These are phyloP conservation scores for Aphyosemion australe DNA, from an alignment of 2,113 vertebrate species.

Conservation along the genomic window DNA sequence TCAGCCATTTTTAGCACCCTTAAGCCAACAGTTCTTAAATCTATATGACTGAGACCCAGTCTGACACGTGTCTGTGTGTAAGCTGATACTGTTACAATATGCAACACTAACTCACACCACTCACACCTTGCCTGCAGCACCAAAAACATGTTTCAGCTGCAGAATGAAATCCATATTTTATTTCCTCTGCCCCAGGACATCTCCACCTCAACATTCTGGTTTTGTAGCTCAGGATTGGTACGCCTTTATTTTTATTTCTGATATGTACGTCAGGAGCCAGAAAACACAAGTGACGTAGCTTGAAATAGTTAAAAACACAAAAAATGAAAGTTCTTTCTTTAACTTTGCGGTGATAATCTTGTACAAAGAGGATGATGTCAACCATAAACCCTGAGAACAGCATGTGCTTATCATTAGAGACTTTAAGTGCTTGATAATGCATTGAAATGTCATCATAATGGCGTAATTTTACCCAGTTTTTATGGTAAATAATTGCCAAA, in stretches of 20 bases:
- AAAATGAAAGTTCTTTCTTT: too few species aligned
- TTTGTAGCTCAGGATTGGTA: not conserved
- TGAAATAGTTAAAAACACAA: not conserved
- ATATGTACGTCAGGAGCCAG: not conserved
- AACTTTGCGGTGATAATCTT: not conserved
- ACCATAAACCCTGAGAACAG: not conserved
- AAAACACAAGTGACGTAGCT: not conserved
- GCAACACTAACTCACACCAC: too few species aligned
- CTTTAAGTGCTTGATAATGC: slow-evolving; percentile 3
- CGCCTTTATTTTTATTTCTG: not conserved
- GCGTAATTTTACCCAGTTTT: not conserved
- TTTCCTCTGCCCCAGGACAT: not conserved
- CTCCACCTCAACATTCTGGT: not conserved
- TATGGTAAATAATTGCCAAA: not conserved
- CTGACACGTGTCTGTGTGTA: too few species aligned
- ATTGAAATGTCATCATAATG: slow-evolving; percentile 2
- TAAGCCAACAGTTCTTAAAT: too few species aligned
- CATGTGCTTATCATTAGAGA: not conserved
- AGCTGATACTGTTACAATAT: too few species aligned
- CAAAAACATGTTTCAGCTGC: not conserved
- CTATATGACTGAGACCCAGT: too few species aligned
- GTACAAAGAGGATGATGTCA: not conserved
- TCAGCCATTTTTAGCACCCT: too few species aligned
- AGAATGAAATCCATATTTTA: not conserved
- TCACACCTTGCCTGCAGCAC: too few species aligned